A percentile compares a stretch with the other conserved stretches of the same genome.
phyloP scores from a whole-genome alignment of 2,797 vertebrate genomes.

The Podarcis siculus region DNA sequence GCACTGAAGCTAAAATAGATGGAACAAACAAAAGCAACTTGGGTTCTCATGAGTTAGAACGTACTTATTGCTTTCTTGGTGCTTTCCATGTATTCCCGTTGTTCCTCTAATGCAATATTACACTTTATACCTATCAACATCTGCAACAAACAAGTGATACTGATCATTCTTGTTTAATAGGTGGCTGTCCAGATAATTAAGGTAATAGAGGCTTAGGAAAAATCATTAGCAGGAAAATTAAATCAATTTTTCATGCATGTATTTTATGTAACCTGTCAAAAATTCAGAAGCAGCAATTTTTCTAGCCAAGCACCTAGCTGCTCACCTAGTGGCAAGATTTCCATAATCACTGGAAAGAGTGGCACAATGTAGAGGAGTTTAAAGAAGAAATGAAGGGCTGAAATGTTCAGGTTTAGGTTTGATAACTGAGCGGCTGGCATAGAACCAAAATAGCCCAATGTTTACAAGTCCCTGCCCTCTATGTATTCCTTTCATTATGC shows the following conservation, averaged over 20 bases:
- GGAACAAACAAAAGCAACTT: not conserved
- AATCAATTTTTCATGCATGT: not conserved
- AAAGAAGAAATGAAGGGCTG: not conserved
- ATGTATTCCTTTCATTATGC: not conserved
- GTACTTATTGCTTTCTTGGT: not conserved
- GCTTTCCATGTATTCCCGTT: not conserved
- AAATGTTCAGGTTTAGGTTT: not conserved
- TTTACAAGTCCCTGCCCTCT: not conserved
- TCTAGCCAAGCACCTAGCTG: not conserved
- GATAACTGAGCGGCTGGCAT: not conserved
- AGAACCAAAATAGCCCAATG: not conserved
- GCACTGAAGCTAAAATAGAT: not conserved
- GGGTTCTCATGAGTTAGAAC: not conserved
- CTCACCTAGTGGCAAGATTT: not conserved
- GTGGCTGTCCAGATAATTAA: not conserved
- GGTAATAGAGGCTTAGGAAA: not conserved
- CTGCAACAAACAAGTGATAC: constrained; percentile 4
- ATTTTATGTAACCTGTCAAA: not conserved
- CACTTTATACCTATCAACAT: not conserved
- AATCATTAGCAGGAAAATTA: constrained; percentile 3
- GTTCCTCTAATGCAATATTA: not conserved
- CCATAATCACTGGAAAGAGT: not conserved
- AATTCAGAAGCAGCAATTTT: constrained; percentile 6
- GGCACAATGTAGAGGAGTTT: too few relatives aligned
- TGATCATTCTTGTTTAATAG: constrained; percentile 8